phyloP scores from a whole-genome alignment of 2,797 vertebrate genomes.

The Falco cherrug region DNA sequence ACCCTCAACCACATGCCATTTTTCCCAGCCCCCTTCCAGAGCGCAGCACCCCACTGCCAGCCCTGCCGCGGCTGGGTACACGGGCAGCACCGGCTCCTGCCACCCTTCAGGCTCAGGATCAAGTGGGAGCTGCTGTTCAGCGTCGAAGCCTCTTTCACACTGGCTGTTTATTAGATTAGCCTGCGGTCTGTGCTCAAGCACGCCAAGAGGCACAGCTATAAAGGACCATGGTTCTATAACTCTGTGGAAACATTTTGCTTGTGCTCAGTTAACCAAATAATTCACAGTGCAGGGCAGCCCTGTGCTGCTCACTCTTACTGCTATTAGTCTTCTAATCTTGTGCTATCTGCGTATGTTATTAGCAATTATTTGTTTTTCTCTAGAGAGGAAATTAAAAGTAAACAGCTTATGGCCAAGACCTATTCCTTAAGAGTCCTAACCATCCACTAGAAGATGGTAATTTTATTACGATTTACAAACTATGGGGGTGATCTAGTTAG shows the following conservation, averaged over 20 bases:
- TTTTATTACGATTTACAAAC: not conserved
- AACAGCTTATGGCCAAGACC: not conserved
- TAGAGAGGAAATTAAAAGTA: not conserved
- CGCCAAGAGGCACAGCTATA: not conserved
- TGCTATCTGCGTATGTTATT: not conserved
- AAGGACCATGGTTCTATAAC: not conserved
- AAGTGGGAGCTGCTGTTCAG: not conserved
- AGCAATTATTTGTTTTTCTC: not conserved
- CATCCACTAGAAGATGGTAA: not conserved
- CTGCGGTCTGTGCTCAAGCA: not conserved
- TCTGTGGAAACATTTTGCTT: not conserved
- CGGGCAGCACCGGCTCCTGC: not conserved
- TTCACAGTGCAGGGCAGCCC: not conserved
- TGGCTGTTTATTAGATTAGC: not conserved
- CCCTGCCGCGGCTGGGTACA: not conserved
- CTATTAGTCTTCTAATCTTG: not conserved
- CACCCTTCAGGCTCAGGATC: not conserved
- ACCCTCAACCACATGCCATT: not conserved
- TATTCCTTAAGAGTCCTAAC: not conserved
- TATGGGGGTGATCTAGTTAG: not conserved
- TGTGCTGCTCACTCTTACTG: not conserved
- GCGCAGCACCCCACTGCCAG: accelerated
- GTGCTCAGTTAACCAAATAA: not conserved
- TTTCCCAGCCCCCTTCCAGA: not conserved
- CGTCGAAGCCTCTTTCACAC: not conserved